Base-by-base conservation (phyloP, 2,888 invertebrate genomes). In the Melieria crassipennis region DNA sequence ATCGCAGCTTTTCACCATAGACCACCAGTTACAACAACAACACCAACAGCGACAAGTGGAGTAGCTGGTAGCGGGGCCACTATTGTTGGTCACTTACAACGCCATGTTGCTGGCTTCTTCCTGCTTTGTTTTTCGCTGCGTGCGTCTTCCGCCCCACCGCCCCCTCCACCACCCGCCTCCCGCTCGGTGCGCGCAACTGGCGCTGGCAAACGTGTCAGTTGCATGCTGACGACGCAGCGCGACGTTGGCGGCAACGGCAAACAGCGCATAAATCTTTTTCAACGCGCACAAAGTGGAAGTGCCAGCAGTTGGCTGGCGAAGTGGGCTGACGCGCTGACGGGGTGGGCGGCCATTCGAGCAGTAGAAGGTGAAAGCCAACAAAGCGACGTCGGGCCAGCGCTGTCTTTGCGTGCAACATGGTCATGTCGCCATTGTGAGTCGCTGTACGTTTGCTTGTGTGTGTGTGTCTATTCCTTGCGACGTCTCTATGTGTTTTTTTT, bases 1-100 rank as follows among this genome's bases (percentile, higher is more conserved):
- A 50, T 10, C 52, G n/a, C 58, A 58, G 10, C 58, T 58, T 10
- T 13, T 13, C 30, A 58, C 5, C 58, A 42, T 16, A 16, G 58
- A 58, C n/a, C 58, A 16, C 6, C 58, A 64, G 48, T 16, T n/a
- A 46, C 7, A 16, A 16, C 13, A 47, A 50, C 63, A 42, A 65
- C 65, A 42, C 6, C 55, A 30, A 30, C 50, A 50, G 11, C 50
- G 11, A 50, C 50, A 50, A 50, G 50, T 50, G 50, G 9, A 50
- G 64, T 30, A 30, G 30, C 30, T 30, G 30, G 42, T 55, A 48
- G 10, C 58, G 60, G 46, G 46, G 50, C 48, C 69, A 75, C 69
- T 71, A 73, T 73, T 75, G 77, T 74, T 75, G 74, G 76, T 74
- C 76, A 77, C 76, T 76, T 76, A 74, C 74, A 75, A 78, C 76